A percentile compares a stretch with the other conserved stretches of the same genome.
phyloP scores from a whole-genome alignment of 2,888 invertebrate species.

The Pyrochroa serraticornis region DNA sequence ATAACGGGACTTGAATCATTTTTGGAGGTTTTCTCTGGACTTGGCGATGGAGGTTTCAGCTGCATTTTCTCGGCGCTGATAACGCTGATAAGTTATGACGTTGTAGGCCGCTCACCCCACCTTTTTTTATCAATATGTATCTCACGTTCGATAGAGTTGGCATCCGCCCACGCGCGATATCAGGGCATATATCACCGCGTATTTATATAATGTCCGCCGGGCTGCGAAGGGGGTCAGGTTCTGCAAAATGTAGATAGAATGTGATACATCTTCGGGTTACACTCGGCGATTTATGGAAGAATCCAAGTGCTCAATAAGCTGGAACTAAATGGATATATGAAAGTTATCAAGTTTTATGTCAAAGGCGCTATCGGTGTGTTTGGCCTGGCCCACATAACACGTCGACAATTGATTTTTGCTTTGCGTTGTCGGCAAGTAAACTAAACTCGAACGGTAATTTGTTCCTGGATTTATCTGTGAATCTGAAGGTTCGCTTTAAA shows the following conservation, averaged over 20 bases:
- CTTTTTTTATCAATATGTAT: conserved; percentile 49
- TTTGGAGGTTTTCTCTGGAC: no score
- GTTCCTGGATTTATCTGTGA: conserved; percentile 35
- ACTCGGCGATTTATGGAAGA: conserved; percentile 44
- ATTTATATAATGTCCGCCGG: conserved; percentile 50
- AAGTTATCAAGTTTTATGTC: conserved; percentile 50
- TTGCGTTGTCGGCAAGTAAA: conserved; percentile 21
- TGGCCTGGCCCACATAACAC: conserved; percentile 43
- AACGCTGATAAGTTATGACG: conserved; percentile 41
- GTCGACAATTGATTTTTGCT: conserved; percentile 26
- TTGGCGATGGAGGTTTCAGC: not conserved
- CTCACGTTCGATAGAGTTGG: conserved; percentile 52
- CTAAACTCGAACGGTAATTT: conserved; percentile 30
- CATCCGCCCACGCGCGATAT: conserved; percentile 50
- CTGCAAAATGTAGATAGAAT: conserved; percentile 50
- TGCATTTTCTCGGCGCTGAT: conserved; percentile 24
- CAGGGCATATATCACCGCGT: conserved; percentile 50
- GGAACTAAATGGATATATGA: conserved; percentile 51
- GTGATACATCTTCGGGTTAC: conserved; percentile 48
- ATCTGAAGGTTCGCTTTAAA: conserved; percentile 42
- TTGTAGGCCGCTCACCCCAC: conserved; percentile 46
- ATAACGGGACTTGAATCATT: no score
- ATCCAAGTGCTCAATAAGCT: conserved; percentile 49
- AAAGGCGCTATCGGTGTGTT: conserved; percentile 39
- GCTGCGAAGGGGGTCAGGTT: conserved; percentile 44